These are phyloP conservation scores for Fringilla coelebs DNA, from an alignment of 2,797 vertebrate genomes.

Conservation along the genomic window DNA sequence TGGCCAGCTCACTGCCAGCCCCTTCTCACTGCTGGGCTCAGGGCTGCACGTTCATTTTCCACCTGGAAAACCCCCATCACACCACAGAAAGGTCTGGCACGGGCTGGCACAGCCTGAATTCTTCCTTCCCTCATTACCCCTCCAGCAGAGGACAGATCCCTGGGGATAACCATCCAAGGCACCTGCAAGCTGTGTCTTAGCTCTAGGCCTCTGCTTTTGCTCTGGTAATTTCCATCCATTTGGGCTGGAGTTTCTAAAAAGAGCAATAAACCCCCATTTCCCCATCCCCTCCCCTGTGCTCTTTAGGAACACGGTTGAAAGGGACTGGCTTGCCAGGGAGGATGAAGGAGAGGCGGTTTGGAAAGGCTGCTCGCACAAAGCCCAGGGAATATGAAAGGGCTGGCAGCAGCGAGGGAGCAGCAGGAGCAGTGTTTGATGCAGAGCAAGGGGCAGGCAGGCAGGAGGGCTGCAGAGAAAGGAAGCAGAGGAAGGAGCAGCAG, in stretches of 20 bases:
- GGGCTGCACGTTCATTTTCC: neutral
- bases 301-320: neutral
- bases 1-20: neutral
- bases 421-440: neutral
- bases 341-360: neutral
- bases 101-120: neutral
- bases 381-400: neutral
- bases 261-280: neutral
- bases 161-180: neutral
- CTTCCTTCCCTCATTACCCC: neutral
- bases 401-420: neutral
- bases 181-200: neutral
- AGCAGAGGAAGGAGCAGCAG: neutral
- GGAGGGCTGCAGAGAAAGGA: neutral
- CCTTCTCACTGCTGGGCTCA: neutral
- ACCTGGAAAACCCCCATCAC: neutral
- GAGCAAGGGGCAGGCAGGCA: neutral
- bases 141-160: neutral
- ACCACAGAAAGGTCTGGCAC: fast-evolving
- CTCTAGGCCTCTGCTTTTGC: neutral
- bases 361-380: neutral
- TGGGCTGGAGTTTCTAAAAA: neutral
- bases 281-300: neutral
- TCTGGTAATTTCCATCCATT: neutral
- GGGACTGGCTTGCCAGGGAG: neutral